A percentile compares a stretch with the other conserved stretches of the same genome.
Evolutionary conservation across 2,888 invertebrate species (phyloP).

Genomic region (Apamea anceps): DNA sequence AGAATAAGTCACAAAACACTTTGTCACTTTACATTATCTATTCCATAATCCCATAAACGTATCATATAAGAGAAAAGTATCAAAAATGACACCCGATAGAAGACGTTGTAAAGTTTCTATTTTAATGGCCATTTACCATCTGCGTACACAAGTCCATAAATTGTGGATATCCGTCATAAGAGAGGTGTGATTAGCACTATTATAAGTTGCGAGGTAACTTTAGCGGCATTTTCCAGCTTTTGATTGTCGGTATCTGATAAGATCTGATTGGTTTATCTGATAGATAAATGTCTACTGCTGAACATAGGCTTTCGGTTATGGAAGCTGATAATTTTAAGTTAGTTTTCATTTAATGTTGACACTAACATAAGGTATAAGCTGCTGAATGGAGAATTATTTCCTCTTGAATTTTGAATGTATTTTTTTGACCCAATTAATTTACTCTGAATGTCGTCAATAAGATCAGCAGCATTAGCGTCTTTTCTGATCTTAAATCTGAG

Average conservation of each 20-base stretch:
- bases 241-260: slow-evolving; percentile 39
- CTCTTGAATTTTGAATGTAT: no score
- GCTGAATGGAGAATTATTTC: no score
- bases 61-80: slow-evolving; percentile 15
- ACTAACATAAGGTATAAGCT: background rate
- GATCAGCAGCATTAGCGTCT: no score
- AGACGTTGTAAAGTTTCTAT: slow-evolving; percentile 40
- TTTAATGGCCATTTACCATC: slow-evolving; percentile 48
- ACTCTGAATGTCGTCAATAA: no score
- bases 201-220: slow-evolving; percentile 1
- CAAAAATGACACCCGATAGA: slow-evolving; percentile 8
- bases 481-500: background rate
- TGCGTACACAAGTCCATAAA: slow-evolving; percentile 27
- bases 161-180: slow-evolving; percentile 15
- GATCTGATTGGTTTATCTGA: slow-evolving; percentile 43
- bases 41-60: slow-evolving; percentile 11
- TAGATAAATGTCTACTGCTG: slow-evolving; percentile 24
- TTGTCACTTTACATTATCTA: background rate
- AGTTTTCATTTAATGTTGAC: slow-evolving; percentile 6
- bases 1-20: background rate
- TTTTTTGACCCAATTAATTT: no score
- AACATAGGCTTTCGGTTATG: slow-evolving; percentile 21
- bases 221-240: slow-evolving; percentile 22
- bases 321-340: slow-evolving; percentile 2
- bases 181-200: slow-evolving; percentile 29